Percentiles rank a stretch among this genome's conserved stretches.
Evolutionary conservation across 2,113 vertebrate genomes (phyloP).

Genomic region (Stegostoma tigrinum): DNA sequence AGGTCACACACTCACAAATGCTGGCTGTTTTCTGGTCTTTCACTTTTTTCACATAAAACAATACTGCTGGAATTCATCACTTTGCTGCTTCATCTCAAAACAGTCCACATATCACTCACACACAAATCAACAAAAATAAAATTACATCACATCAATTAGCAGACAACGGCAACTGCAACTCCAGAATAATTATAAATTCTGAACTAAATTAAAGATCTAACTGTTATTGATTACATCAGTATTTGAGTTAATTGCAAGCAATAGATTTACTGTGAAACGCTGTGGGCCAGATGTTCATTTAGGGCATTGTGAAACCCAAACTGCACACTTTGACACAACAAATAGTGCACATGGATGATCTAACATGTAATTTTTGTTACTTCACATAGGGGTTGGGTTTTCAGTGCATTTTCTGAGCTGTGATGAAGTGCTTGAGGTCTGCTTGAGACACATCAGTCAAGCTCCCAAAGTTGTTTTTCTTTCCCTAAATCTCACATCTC

Average conservation of each 20-base stretch:
- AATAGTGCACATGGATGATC: background rate
- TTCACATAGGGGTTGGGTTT: too few relatives aligned
- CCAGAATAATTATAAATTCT: background rate
- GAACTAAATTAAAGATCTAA: background rate
- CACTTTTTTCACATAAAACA: background rate
- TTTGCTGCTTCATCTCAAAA: background rate
- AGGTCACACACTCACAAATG: background rate
- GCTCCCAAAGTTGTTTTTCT: background rate
- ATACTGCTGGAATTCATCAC: conserved; percentile 7
- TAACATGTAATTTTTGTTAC: too few relatives aligned
- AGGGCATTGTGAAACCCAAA: background rate
- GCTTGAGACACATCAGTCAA: background rate
- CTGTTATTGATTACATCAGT: background rate
- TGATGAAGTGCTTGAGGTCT: background rate
- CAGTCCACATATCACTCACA: background rate
- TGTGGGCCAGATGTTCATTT: background rate
- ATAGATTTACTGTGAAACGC: background rate
- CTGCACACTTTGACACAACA: background rate
- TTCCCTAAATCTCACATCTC: background rate
- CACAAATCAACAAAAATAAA: background rate
- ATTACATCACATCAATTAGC: background rate
- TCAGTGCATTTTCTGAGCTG: too few relatives aligned
- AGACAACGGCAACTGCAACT: background rate
- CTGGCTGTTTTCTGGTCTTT: background rate
- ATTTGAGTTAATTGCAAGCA: background rate